Evolutionary conservation across 2,797 vertebrate genomes (phyloP), one percentile per base, ranked within the genome.

Genomic region (Hybognathus amarus): DNA sequence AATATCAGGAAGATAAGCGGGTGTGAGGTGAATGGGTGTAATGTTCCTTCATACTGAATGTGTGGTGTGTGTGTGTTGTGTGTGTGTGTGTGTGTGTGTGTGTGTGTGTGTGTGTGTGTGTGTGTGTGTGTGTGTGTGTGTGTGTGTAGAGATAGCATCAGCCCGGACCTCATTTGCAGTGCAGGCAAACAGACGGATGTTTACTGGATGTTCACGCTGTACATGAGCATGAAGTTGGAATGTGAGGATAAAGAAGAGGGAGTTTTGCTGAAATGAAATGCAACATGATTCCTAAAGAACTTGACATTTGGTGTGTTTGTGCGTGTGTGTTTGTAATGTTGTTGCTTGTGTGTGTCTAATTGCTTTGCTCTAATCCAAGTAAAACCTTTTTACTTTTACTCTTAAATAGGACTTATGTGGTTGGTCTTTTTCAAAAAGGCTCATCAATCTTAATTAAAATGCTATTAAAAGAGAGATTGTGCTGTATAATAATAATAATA

Each of bases 1-100:
- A 61, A 64, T 20, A 11, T 0, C 3, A 40, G 59, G n/a, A 13
- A 20, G 75, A 30, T 74, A 70, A 61, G 50, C 36, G 42, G 61
- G 68, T 68, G 40, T 18, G 38, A 77, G 52, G 40, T 10, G 22
- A 74, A 47, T 20, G 36, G n/a, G 40, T 52, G 68, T 61, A 68
- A 68, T 85, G 64, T 70, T 61, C 27, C 66, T 71, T 20, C 18
- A 42, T 77, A 74, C 59, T 63, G 30, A 70, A 36, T 54, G 66
- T 38, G 67, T 45, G 42, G 42, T 45, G 52, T n/a, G n/a, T n/a
- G n/a, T n/a, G n/a, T n/a, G n/a, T n/a, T 2, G 30, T 33, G 30
- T 33, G 30, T 33, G 30, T 33, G 30, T 13, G 66, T n/a, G 27
- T 61, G 6, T 27, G 10, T 15, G n/a, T 2, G 30, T 33, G 30